Base-by-base conservation (phyloP, 2,113 vertebrate genomes). In the Cyprinus carpio region DNA sequence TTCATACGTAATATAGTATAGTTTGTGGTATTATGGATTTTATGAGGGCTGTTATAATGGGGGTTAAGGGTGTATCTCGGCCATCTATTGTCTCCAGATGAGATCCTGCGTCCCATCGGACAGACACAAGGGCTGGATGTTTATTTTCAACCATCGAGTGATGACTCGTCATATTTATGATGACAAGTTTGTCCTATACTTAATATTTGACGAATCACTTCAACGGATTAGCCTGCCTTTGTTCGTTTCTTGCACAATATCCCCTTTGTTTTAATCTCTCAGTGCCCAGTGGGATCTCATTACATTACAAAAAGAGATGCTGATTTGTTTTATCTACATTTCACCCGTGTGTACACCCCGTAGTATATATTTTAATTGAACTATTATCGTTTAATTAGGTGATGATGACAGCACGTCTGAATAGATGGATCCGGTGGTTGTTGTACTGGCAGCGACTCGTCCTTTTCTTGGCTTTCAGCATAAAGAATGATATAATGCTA, bases 121-220 rank as follows among this genome's bases (percentile, higher is more conserved):
- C 23, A 90, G 65, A 80, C 90, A 87, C 56, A n/a, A 76, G 49
- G 81, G 87, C 80, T 89, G 86, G 86, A 85, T 89, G 84, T 72
- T 86, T 72, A 69, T 56, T 34, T 65, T 54, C 76, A 78, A 8
- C 11, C 43, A 31, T 51, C 43, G 11, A 81, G 11, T 2, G 67
- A 18, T 58, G 29, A 29, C 34, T 31, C 74, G 74, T 72, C 29
- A 37, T 40, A 58, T 40, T 83, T 34, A 72, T 54, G 37, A 46
- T 51, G 40, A 51, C 62, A 51, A 13, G 62, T 67, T 69, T 67
- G n/a, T 23, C 43, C 49, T 29, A 58, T 29, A 12, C 49, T 20
- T 60, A 60, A 75, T 83, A 46, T 40, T 72, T 54, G 29, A 83
- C 27, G 9, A 76, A 43, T 37, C 78, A 76, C 29, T 23, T 40